Percentiles rank a stretch among this genome's conserved stretches.
phyloP scores from a whole-genome alignment of 2,113 vertebrate genomes.

The Peromyscus californicus region DNA sequence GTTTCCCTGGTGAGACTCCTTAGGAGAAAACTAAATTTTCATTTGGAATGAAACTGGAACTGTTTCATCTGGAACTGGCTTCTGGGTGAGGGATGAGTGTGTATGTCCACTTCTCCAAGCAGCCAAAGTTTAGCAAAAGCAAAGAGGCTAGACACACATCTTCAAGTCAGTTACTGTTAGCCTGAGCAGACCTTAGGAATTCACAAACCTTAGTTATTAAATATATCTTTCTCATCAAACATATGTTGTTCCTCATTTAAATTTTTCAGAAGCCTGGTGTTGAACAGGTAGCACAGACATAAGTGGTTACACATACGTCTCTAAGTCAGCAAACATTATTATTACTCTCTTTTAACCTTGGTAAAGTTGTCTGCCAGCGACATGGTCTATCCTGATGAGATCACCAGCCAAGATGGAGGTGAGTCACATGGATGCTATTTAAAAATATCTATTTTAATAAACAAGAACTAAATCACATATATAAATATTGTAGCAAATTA shows the following conservation, averaged over 20 bases:
- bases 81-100: not conserved
- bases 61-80: not conserved
- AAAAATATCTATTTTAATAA: not conserved
- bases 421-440: no score
- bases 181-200: not conserved
- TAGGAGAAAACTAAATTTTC: not conserved
- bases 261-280: not conserved
- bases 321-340: not conserved
- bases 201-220: not conserved
- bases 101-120: not conserved
- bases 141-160: not conserved
- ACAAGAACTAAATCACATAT: not conserved
- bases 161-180: not conserved
- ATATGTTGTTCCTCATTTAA: not conserved
- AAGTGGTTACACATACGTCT: not conserved
- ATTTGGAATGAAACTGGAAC: no score
- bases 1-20: not conserved
- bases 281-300: not conserved
- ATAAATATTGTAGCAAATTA: not conserved
- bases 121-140: not conserved
- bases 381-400: not conserved
- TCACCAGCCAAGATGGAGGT: not conserved
- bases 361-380: not conserved
- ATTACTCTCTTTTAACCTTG: not conserved
- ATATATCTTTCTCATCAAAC: not conserved